Evolutionary conservation across 1,140 invertebrate species (phyloP).

Genomic region (Apis dorsata): DNA sequence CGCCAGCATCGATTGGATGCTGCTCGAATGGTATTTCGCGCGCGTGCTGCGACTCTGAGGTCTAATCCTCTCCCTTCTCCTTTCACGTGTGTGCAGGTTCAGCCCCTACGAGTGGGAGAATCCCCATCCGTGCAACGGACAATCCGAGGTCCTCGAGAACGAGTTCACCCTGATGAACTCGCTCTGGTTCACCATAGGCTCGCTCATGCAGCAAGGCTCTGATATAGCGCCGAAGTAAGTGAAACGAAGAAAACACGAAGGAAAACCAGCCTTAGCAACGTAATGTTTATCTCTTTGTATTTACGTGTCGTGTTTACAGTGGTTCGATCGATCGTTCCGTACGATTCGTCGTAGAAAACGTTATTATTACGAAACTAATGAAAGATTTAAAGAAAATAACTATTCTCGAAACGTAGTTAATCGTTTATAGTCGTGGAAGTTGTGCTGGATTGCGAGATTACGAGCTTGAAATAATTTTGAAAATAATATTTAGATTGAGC

Average conservation of each 20-base stretch:
- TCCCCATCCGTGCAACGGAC: conserved; percentile 89
- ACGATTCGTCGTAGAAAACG: background rate
- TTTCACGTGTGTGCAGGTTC: conserved; percentile 84
- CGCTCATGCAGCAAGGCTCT: conserved; percentile 94
- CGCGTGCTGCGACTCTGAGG: conserved; percentile 67
- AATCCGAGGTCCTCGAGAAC: conserved; percentile 90
- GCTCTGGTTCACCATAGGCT: conserved; percentile 93
- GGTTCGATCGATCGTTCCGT: background rate
- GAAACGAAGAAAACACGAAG: conserved; percentile 49
- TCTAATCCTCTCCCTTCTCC: conserved; percentile 73
- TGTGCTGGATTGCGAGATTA: too few relatives aligned
- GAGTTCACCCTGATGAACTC: conserved; percentile 93
- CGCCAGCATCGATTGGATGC: background rate
- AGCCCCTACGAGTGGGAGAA: conserved; percentile 95
- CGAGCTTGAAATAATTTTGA: too few relatives aligned
- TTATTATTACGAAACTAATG: background rate
- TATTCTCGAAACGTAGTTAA: too few relatives aligned
- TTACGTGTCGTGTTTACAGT: background rate
- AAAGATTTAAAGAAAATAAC: too few relatives aligned
- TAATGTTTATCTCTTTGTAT: background rate
- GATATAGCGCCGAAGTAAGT: conserved; percentile 91
- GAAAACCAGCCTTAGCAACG: background rate
- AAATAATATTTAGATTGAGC: too few relatives aligned
- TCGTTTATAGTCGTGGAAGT: too few relatives aligned
- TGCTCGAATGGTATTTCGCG: background rate